These are phyloP conservation scores for Mimachlamys varia DNA, from an alignment of 2,888 invertebrate genomes.

Conservation along the genomic window DNA sequence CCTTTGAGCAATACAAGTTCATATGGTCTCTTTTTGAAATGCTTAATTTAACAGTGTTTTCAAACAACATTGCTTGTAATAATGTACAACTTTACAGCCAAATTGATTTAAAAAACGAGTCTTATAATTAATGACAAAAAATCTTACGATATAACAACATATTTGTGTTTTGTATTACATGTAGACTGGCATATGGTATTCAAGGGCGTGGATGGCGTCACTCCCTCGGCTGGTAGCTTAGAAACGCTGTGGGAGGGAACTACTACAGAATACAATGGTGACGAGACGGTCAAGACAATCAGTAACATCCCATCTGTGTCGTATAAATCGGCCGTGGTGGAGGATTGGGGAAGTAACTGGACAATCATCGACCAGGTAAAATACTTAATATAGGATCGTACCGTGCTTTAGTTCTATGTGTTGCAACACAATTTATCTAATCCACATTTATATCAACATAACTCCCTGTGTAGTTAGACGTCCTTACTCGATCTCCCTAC, in stretches of 20 bases:
- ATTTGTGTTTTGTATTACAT: neutral
- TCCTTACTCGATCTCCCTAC: no score
- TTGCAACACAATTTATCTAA: no score
- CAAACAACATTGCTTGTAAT: no score
- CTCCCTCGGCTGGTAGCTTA: slow-evolving; percentile 48
- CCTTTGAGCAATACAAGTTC: no score
- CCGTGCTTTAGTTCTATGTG: no score
- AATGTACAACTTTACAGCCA: no score
- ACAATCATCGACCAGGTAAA: neutral
- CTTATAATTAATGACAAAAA: no score
- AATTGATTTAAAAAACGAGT: no score
- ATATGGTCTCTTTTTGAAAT: no score
- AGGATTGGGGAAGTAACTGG: slow-evolving; percentile 49
- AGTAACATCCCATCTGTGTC: slow-evolving; percentile 47
- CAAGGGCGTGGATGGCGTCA: slow-evolving; percentile 56
- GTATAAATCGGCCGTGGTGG: slow-evolving; percentile 57
- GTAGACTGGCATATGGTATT: slow-evolving; percentile 59
- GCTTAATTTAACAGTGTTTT: no score
- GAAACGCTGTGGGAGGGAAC: slow-evolving; percentile 51
- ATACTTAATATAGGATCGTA: neutral
- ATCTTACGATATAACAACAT: neutral
- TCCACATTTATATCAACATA: no score
- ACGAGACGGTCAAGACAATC: slow-evolving; percentile 52
- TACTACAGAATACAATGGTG: slow-evolving; percentile 52
- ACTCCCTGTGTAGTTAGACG: no score